phyloP scores from a whole-genome alignment of 2,113 vertebrate genomes.

The Pterophyllum scalare region DNA sequence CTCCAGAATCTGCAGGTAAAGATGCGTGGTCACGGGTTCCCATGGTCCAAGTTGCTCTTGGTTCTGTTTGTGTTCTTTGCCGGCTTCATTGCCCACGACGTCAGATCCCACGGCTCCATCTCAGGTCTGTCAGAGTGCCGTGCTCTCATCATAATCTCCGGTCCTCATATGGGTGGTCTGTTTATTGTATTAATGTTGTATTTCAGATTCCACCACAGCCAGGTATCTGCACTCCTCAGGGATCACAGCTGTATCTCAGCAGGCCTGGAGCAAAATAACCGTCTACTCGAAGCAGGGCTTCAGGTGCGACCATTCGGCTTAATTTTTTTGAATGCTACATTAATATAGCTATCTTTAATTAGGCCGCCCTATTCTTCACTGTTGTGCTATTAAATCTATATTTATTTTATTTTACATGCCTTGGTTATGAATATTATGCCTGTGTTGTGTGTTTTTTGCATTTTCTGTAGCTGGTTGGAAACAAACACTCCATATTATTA shows the following conservation, averaged over 20 bases:
- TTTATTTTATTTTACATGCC: background rate
- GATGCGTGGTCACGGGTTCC: conserved; percentile 84
- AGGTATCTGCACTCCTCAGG: conserved; percentile 82
- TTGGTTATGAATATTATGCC: background rate
- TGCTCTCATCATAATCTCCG: background rate
- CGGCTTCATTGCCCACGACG: conserved; percentile 87
- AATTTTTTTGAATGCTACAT: background rate
- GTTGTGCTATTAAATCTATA: background rate
- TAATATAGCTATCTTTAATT: background rate
- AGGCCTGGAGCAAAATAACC: conserved; percentile 84
- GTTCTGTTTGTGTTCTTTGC: conserved; percentile 79
- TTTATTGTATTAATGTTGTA: background rate
- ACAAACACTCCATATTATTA: conserved; percentile 81
- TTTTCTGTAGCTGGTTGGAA: conserved; percentile 85
- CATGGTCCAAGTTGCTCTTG: conserved; percentile 86
- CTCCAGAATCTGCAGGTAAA: conserved; percentile 82
- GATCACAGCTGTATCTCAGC: conserved; percentile 80
- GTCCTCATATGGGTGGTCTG: background rate
- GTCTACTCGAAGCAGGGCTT: conserved; percentile 81
- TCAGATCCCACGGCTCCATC: conserved; percentile 85
- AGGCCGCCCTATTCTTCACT: background rate
- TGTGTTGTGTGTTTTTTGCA: background rate
- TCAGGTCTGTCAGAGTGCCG: conserved; percentile 72
- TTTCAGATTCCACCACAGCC: conserved; percentile 76
- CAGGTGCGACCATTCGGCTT: conserved; percentile 81